Conservation (phyloP, 1,140 invertebrate species). For the Aphidius gifuensis region DNA sequence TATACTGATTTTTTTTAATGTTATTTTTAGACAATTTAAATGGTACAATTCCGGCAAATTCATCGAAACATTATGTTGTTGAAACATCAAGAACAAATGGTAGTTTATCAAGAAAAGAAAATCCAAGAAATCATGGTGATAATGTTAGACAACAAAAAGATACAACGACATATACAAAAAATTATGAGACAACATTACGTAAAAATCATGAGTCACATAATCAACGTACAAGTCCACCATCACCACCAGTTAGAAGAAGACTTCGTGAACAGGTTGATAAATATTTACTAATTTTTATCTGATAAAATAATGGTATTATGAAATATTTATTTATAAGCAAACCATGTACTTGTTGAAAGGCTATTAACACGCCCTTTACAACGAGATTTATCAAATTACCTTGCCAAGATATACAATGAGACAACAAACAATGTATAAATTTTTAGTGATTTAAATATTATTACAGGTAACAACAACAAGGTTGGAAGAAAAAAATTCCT, state of each 20-base stretch:
- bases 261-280: constrained; percentile 31
- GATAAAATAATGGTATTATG: constrained; percentile 3
- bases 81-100: constrained; percentile 35
- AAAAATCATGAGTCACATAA: constrained; percentile 41
- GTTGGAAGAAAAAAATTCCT: constrained; percentile 31
- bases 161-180: constrained; percentile 34
- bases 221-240: constrained; percentile 51
- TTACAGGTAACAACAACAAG: constrained; percentile 21
- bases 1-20: too few species aligned
- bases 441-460: too few species aligned
- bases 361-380: too few species aligned
- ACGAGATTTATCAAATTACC: too few species aligned
- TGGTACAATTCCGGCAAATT: constrained; percentile 12
- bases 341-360: too few species aligned
- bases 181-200: constrained; percentile 34
- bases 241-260: constrained; percentile 51
- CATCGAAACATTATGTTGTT: constrained; percentile 33
- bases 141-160: constrained; percentile 35
- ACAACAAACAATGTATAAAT: too few species aligned
- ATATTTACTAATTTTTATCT: background rate
- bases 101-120: constrained; percentile 28
- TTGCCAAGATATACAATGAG: too few species aligned
- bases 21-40: too few species aligned
- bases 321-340: too few species aligned
- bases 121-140: constrained; percentile 35